Conservation (phyloP, 2,888 invertebrate species). For the Drosophila mimetica region DNA sequence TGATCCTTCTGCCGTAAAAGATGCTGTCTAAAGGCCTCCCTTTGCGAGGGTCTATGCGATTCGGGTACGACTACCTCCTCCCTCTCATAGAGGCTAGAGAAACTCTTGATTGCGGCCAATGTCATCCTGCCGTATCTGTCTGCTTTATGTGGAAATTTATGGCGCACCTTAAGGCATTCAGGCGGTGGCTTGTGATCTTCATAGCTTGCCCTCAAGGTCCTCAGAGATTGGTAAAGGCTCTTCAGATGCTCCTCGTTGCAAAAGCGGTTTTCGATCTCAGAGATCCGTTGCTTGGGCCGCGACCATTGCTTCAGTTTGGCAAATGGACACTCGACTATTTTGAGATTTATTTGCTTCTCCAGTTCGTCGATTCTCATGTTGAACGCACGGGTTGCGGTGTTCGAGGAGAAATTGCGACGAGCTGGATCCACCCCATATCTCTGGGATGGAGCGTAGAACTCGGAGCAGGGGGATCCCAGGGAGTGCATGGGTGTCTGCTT, state of each 20-base stretch:
- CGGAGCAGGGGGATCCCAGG: slow-evolving; percentile 86
- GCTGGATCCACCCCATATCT: slow-evolving; percentile 88
- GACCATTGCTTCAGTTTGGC: slow-evolving; percentile 78
- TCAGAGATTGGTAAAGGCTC: slow-evolving; percentile 78
- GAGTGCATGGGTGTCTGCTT: slow-evolving; percentile 85
- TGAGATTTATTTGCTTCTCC: slow-evolving; percentile 73
- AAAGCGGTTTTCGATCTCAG: slow-evolving; percentile 81
- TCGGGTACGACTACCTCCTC: neutral
- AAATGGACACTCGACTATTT: slow-evolving; percentile 74
- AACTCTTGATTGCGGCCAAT: neutral
- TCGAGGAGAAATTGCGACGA: slow-evolving; percentile 85
- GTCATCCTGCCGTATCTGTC: too few species aligned
- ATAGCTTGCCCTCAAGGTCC: slow-evolving; percentile 64
- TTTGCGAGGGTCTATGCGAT: slow-evolving; percentile 59
- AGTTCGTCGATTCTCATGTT: slow-evolving; percentile 80
- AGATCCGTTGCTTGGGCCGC: slow-evolving; percentile 73
- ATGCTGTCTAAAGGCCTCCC: neutral
- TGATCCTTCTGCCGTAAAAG: neutral
- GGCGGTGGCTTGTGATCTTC: slow-evolving; percentile 57
- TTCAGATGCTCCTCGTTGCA: slow-evolving; percentile 79
- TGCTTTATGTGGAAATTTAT: neutral
- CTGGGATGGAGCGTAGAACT: slow-evolving; percentile 87
- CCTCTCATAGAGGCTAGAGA: neutral
- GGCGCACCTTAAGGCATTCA: slow-evolving; percentile 66
- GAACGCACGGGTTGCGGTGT: slow-evolving; percentile 67